phyloP scores from a whole-genome alignment of 1,140 invertebrate genomes.

The Ceratosolen fusciceps region DNA sequence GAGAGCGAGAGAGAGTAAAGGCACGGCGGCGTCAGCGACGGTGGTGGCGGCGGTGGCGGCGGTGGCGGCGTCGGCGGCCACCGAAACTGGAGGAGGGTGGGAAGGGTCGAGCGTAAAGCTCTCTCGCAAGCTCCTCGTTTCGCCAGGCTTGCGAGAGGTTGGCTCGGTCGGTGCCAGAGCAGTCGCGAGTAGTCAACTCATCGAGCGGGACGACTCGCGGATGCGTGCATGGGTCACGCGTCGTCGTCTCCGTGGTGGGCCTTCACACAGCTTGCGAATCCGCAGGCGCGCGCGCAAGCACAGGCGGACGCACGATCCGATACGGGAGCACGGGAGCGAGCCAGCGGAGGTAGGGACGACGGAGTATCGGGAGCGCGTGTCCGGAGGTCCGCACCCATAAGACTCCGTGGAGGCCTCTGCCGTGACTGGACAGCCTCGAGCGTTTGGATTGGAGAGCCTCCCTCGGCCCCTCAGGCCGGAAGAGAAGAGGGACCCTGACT shows the following conservation, averaged over 20 bases:
- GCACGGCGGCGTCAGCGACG: too few relatives aligned
- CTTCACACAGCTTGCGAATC: neutral
- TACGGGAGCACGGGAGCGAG: neutral
- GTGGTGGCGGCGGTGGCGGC: too few relatives aligned
- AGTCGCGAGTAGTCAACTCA: conserved; percentile 67
- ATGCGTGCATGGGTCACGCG: conserved; percentile 8
- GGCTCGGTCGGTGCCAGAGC: conserved; percentile 50
- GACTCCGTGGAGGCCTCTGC: too few relatives aligned
- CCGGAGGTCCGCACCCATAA: too few relatives aligned
- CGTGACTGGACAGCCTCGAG: too few relatives aligned
- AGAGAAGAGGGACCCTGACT: too few relatives aligned
- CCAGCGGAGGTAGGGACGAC: too few relatives aligned
- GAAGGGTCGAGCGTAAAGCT: conserved; percentile 43
- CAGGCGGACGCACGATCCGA: neutral
- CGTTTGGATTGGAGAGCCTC: too few relatives aligned
- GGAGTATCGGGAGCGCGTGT: too few relatives aligned
- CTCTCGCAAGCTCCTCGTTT: conserved; percentile 56
- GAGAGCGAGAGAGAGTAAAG: too few relatives aligned
- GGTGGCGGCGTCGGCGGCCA: too few relatives aligned
- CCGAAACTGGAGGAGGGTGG: conserved; percentile 39
- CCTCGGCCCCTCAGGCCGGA: too few relatives aligned
- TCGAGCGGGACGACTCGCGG: conserved; percentile 59
- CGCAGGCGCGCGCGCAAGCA: neutral
- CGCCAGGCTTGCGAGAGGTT: conserved; percentile 55
- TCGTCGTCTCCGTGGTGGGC: neutral